Conservation (phyloP, 2,113 vertebrate genomes). For the Rostratula benghalensis region DNA sequence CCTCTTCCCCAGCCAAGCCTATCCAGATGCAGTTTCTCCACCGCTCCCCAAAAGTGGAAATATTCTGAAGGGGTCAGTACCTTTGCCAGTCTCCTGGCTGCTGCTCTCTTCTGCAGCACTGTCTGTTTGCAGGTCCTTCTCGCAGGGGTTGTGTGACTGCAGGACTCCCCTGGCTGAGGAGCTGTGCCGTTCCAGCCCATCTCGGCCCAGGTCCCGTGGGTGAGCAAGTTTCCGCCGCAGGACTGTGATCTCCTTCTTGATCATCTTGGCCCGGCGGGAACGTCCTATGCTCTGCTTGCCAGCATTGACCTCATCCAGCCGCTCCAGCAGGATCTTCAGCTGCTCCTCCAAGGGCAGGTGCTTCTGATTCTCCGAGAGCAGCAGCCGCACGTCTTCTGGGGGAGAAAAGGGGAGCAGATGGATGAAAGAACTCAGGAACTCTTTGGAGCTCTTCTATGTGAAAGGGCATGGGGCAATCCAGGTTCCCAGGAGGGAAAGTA, state of each 20-base stretch:
- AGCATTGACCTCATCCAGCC: constrained; percentile 87
- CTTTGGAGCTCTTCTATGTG: not conserved
- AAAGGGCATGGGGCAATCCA: not conserved
- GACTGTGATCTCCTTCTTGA: constrained; percentile 94
- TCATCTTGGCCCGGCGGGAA: constrained; percentile 92
- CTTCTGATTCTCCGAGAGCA: constrained; percentile 87
- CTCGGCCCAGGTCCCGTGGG: constrained; percentile 84
- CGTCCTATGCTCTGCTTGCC: constrained; percentile 94
- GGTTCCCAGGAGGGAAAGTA: not conserved
- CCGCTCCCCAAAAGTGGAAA: not conserved
- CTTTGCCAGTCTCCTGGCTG: constrained; percentile 94
- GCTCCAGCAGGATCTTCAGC: constrained; percentile 87
- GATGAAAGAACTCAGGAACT: not conserved
- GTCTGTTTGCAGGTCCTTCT: constrained; percentile 84
- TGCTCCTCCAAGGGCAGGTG: constrained; percentile 92
- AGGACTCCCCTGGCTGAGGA: constrained; percentile 72
- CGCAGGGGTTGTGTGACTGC: constrained; percentile 78
- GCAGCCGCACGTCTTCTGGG: constrained; percentile 82
- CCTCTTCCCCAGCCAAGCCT: not conserved
- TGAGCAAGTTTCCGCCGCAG: constrained; percentile 92
- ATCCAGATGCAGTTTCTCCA: not conserved
- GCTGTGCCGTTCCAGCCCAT: constrained; percentile 75
- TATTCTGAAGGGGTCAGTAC: constrained; percentile 55
- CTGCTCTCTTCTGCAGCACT: constrained; percentile 97
- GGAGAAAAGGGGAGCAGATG: not conserved